These are phyloP conservation scores for Stegana nigrithorax DNA, from an alignment of 2,888 invertebrate genomes.

Conservation along the genomic window DNA sequence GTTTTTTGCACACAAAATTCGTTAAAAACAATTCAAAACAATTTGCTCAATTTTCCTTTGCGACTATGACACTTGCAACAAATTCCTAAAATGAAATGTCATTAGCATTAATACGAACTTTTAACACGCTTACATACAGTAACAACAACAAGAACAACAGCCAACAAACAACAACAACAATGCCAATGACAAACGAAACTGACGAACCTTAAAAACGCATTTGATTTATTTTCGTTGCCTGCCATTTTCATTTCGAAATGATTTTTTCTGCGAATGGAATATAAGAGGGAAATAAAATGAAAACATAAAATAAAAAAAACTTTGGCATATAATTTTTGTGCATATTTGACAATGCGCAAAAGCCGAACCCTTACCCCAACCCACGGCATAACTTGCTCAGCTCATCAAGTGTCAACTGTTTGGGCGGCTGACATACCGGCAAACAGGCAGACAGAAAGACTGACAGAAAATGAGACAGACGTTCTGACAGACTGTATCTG, in stretches of 20 bases:
- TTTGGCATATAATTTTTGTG: slow-evolving; percentile 29
- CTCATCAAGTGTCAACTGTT: too few relatives aligned
- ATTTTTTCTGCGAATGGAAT: too few relatives aligned
- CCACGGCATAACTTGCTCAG: too few relatives aligned
- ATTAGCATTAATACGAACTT: slow-evolving; percentile 54
- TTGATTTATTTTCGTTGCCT: slow-evolving; percentile 7
- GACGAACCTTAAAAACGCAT: slow-evolving; percentile 24
- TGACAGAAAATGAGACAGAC: too few relatives aligned
- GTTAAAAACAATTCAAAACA: slow-evolving; percentile 1
- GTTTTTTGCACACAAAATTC: too few relatives aligned
- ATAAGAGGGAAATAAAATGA: too few relatives aligned
- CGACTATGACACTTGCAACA: not conserved
- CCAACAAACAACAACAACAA: not conserved
- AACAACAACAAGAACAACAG: not conserved
- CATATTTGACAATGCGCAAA: slow-evolving; percentile 18
- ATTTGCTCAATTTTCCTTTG: not conserved
- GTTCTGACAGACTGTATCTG: too few relatives aligned
- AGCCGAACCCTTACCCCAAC: too few relatives aligned
- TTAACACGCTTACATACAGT: slow-evolving; percentile 43
- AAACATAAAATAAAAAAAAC: too few relatives aligned
- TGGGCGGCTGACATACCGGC: too few relatives aligned
- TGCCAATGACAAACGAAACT: not conserved
- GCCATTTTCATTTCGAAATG: slow-evolving; percentile 39
- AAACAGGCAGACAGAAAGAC: too few relatives aligned
- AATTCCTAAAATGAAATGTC: slow-evolving; percentile 46